These are phyloP conservation scores for Mantis religiosa DNA, from an alignment of 2,888 invertebrate species.

Conservation along the genomic window DNA sequence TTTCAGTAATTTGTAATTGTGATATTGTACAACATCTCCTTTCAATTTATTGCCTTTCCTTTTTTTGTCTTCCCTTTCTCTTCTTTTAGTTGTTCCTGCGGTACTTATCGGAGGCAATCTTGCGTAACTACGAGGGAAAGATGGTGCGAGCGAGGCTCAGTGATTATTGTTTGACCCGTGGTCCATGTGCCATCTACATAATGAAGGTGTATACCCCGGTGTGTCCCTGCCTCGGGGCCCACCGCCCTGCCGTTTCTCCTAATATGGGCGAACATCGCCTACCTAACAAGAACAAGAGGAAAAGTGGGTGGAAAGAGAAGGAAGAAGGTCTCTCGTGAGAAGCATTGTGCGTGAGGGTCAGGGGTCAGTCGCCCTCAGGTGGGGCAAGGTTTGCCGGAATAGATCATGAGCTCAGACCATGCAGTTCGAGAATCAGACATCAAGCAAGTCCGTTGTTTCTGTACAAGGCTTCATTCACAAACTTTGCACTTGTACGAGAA, in stretches of 20 bases:
- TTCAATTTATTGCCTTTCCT: not conserved
- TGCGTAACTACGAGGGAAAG: not conserved
- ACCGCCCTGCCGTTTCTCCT: not conserved
- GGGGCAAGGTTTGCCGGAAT: not conserved
- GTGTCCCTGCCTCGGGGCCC: not conserved
- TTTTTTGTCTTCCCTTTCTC: not conserved
- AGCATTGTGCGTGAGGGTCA: not conserved
- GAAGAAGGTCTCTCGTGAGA: not conserved
- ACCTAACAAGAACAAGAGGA: not conserved
- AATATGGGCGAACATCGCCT: not conserved
- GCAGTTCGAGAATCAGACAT: too few species aligned
- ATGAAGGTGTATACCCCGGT: not conserved
- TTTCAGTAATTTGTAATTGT: not conserved
- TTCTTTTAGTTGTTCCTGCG: not conserved
- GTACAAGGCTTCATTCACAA: too few species aligned
- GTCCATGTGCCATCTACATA: not conserved
- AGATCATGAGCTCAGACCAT: too few species aligned
- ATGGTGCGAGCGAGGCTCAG: too few species aligned
- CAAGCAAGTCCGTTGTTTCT: too few species aligned
- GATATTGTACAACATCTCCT: not conserved
- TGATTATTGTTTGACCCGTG: not conserved
- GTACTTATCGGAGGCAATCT: not conserved
- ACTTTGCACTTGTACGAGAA: too few species aligned
- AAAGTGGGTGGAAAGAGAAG: not conserved
- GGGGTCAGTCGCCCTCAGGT: slow-evolving; percentile 1